Evolutionary conservation across 2,113 vertebrate genomes (phyloP).

Genomic region (Alligator sinensis): DNA sequence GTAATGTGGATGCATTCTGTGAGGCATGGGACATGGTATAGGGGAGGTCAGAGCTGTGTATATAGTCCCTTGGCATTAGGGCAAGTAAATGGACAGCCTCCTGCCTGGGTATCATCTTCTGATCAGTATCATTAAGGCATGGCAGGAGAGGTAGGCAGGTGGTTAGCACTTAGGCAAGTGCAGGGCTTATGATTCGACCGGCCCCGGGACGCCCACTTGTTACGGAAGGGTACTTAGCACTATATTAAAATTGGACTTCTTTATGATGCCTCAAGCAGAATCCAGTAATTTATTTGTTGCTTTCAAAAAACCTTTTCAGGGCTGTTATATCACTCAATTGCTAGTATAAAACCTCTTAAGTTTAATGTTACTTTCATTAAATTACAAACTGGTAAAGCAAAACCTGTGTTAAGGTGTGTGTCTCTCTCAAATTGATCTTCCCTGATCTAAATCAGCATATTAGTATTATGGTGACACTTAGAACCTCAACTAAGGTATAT

Average conservation of each 20-base stretch:
- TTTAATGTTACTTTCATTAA: background rate
- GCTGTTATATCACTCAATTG: background rate
- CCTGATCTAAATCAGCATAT: background rate
- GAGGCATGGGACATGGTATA: no score
- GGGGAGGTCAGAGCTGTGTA: no score
- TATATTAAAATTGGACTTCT: background rate
- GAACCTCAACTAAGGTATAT: background rate
- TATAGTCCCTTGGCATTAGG: no score
- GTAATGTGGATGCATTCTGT: no score
- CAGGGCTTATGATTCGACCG: no score
- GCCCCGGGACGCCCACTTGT: no score
- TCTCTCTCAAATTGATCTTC: background rate
- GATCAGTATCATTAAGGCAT: no score
- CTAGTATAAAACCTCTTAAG: background rate
- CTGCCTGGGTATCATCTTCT: no score
- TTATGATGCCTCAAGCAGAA: background rate
- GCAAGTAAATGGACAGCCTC: no score
- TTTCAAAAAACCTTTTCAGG: background rate
- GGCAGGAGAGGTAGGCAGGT: no score
- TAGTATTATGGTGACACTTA: background rate
- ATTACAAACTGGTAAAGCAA: constrained; percentile 6
- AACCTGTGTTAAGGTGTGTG: background rate
- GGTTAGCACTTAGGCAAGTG: no score
- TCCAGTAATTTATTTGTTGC: background rate
- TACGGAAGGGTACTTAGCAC: background rate